phyloP scores from a whole-genome alignment of 2,113 vertebrate genomes.

The Oreotrochilus melanogaster region DNA sequence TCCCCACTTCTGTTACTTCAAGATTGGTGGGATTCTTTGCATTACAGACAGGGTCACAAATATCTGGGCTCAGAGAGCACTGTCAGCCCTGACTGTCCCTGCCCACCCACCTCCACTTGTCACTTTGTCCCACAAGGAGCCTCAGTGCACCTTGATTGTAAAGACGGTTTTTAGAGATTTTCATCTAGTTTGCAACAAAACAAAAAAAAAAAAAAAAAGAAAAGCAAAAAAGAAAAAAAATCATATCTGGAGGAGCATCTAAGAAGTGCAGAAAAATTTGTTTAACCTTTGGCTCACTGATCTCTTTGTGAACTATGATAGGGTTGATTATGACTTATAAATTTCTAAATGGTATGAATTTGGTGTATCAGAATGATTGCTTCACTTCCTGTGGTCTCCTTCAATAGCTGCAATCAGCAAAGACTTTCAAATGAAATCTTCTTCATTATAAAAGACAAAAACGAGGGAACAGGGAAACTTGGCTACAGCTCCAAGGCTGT shows the following conservation, averaged over 20 bases:
- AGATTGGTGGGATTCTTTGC: background rate
- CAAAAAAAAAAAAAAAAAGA: too few species aligned
- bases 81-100: background rate
- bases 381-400: background rate
- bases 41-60: background rate
- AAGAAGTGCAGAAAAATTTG: background rate
- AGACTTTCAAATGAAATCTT: slow-evolving; percentile 14
- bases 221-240: too few species aligned
- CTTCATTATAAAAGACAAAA: slow-evolving; percentile 45
- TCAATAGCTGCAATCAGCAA: slow-evolving; percentile 45
- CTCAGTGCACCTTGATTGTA: too few species aligned
- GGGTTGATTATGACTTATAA: slow-evolving; percentile 26
- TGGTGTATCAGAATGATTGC: background rate
- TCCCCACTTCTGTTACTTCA: background rate
- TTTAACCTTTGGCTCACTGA: background rate
- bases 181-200: background rate
- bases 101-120: rapidly evolving
- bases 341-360: background rate
- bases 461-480: background rate
- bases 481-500: background rate
- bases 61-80: background rate
- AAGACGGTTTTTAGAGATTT: background rate
- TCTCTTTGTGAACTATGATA: background rate
- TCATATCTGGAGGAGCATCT: background rate
- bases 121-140: rapidly evolving